Conservation (phyloP, 2,113 vertebrate species). For the Hemiscyllium ocellatum region DNA sequence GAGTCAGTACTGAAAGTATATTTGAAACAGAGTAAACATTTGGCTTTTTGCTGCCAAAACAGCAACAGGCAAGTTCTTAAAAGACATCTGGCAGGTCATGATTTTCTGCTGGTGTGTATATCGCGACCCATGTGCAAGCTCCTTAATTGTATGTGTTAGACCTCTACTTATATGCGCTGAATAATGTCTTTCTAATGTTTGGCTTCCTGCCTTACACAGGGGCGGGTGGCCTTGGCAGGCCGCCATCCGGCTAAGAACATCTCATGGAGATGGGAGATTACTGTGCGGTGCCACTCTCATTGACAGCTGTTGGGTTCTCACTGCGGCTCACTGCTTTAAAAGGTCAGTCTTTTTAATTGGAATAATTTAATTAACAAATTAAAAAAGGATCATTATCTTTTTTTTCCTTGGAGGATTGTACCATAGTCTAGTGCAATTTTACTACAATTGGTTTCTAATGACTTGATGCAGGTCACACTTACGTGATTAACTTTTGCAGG, state of each 20-base stretch:
- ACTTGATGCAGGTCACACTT: not conserved
- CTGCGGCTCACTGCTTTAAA: slow-evolving; percentile 94
- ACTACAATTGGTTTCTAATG: slow-evolving; percentile 7
- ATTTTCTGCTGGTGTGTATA: not conserved
- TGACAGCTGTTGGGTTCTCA: slow-evolving; percentile 91
- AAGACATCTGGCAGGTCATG: not conserved
- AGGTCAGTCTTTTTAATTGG: slow-evolving; percentile 55
- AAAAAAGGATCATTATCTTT: not conserved
- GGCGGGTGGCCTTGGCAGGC: slow-evolving; percentile 96
- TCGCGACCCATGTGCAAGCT: not conserved
- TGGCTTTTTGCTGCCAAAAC: no score
- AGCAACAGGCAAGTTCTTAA: not conserved
- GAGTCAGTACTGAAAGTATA: not conserved
- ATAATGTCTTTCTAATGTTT: slow-evolving; percentile 28
- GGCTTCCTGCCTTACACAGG: slow-evolving; percentile 51
- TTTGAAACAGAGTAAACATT: not conserved
- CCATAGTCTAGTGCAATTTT: no score
- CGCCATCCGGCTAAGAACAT: slow-evolving; percentile 75
- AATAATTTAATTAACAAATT: slow-evolving; percentile 24
- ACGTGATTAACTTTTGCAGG: not conserved
- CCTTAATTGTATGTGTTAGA: not conserved
- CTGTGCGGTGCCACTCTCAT: slow-evolving; percentile 91
- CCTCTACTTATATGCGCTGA: not conserved
- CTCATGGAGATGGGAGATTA: slow-evolving; percentile 76
- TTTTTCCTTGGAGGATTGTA: not conserved